These are phyloP conservation scores for Thaumatotibia leucotreta DNA, from an alignment of 1,140 invertebrate genomes.

Conservation along the genomic window DNA sequence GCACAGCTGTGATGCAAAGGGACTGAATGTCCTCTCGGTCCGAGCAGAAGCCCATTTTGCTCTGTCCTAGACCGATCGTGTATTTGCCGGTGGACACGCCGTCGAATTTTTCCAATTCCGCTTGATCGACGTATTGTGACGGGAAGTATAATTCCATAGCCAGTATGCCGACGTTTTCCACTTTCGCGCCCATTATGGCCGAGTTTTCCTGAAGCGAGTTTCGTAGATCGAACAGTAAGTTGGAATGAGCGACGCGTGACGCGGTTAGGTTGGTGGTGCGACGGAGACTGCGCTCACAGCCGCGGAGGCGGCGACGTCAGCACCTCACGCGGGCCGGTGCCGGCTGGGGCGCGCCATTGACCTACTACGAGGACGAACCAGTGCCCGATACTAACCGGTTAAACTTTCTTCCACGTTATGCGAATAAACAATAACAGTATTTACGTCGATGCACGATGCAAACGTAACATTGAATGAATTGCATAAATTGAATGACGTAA, in stretches of 20 bases:
- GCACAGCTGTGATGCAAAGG: slow-evolving; percentile 95
- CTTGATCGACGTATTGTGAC: slow-evolving; percentile 94
- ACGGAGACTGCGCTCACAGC: slow-evolving; percentile 15
- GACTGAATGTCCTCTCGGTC: slow-evolving; percentile 98
- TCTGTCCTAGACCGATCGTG: slow-evolving; percentile 96
- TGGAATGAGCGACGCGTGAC: slow-evolving; percentile 20
- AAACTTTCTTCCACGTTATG: slow-evolving; percentile 64
- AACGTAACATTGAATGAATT: slow-evolving; percentile 3
- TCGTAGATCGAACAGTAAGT: neutral
- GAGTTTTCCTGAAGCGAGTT: neutral
- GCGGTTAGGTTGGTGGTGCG: neutral
- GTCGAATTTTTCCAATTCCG: slow-evolving; percentile 93
- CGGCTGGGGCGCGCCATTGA: slow-evolving; percentile 57
- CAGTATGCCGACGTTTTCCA: slow-evolving; percentile 94
- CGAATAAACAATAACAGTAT: slow-evolving; percentile 41
- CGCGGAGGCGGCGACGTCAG: slow-evolving; percentile 48
- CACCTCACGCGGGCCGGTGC: slow-evolving; percentile 41
- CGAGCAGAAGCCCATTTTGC: slow-evolving; percentile 97
- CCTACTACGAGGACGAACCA: slow-evolving; percentile 50
- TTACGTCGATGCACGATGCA: slow-evolving; percentile 23
- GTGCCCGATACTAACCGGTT: neutral
- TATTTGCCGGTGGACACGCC: slow-evolving; percentile 94
- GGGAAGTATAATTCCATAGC: slow-evolving; percentile 97
- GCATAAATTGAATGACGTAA: slow-evolving; percentile 4
- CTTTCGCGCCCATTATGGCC: slow-evolving; percentile 51